Conservation (phyloP, 2,888 invertebrate species). For the Eristalis intricaria region DNA sequence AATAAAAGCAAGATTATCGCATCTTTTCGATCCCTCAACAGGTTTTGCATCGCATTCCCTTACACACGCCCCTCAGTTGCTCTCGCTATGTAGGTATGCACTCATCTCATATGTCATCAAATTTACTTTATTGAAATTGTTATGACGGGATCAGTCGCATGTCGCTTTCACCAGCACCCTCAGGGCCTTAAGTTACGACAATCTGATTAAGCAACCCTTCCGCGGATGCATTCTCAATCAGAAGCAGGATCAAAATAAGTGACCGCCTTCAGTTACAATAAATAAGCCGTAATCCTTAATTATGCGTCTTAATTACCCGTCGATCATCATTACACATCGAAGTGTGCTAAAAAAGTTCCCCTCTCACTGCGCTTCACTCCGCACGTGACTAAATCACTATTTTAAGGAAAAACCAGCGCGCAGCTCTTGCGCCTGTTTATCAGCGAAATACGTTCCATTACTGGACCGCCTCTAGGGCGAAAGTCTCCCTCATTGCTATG, state of each 20-base stretch:
- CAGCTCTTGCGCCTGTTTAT: not conserved
- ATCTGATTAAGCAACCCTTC: not conserved
- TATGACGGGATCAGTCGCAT: not conserved
- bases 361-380: not conserved
- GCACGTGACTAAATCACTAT: not conserved
- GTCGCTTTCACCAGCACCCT: not conserved
- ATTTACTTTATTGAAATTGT: not conserved
- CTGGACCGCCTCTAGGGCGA: conserved; percentile 9
- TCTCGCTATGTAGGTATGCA: not conserved
- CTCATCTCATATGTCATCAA: not conserved
- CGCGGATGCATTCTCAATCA: not conserved
- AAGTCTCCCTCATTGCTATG: conserved; percentile 44
- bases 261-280: not conserved
- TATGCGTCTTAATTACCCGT: not conserved
- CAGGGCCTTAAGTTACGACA: not conserved
- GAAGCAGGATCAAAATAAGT: not conserved
- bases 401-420: not conserved
- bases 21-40: not conserved
- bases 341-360: not conserved
- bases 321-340: not conserved
- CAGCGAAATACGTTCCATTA: not conserved
- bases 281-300: not conserved
- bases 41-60: not conserved
- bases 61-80: not conserved
- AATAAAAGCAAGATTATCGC: not conserved